A percentile compares a stretch with the other conserved stretches of the same genome.
Evolutionary conservation across 1,140 invertebrate genomes (phyloP).

Genomic region (Monomorium pharaonis): DNA sequence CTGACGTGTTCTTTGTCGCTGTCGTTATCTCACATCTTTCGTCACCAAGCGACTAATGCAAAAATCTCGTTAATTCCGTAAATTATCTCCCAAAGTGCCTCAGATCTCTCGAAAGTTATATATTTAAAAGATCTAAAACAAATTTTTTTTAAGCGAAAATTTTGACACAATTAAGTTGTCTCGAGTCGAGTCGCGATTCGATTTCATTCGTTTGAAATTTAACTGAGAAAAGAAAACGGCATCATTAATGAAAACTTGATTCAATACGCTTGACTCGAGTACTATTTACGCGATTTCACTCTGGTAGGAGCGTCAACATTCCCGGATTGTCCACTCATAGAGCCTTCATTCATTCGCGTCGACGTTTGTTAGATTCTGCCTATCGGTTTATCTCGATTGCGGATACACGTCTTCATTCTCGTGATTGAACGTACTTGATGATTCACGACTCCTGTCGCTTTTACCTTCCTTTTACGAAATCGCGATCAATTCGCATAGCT

Average conservation of each 20-base stretch:
- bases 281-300: constrained; percentile 14
- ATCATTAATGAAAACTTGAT: background rate
- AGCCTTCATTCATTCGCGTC: constrained; percentile 42
- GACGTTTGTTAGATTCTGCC: constrained; percentile 61
- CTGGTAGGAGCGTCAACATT: constrained; percentile 1
- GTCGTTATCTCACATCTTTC: constrained; percentile 16
- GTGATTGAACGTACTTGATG: constrained; percentile 21
- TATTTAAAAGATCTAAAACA: background rate
- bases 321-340: constrained; percentile 6
- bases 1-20: constrained; percentile 25
- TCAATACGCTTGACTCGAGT: background rate
- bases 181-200: background rate
- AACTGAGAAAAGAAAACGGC: background rate
- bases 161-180: background rate
- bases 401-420: constrained; percentile 63
- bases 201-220: background rate
- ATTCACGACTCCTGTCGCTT: constrained; percentile 40
- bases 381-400: constrained; percentile 66
- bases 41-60: background rate
- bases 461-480: constrained; percentile 15
- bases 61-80: constrained; percentile 19
- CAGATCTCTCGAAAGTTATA: background rate
- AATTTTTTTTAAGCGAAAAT: background rate
- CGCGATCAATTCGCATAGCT: background rate
- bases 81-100: background rate